phyloP scores from a whole-genome alignment of 2,797 vertebrate genomes.

The Chelmon rostratus region DNA sequence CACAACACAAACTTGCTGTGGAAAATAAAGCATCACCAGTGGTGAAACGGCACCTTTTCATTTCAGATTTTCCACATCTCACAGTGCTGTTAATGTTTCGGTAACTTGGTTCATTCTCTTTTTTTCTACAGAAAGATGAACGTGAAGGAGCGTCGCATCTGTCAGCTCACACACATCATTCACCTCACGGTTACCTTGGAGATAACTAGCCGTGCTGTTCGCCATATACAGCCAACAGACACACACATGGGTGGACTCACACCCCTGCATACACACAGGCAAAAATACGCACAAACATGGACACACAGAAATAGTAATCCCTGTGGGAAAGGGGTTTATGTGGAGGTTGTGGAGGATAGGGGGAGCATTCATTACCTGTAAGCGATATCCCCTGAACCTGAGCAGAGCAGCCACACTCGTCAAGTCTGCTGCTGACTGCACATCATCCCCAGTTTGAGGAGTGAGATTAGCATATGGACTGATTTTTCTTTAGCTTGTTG shows the following conservation, averaged over 20 bases:
- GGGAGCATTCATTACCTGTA: slow-evolving; percentile 65
- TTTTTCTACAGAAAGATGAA: not conserved
- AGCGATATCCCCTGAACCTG: slow-evolving; percentile 51
- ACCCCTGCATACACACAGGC: not conserved
- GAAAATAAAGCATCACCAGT: not conserved
- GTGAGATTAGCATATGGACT: not conserved
- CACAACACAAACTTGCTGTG: not conserved
- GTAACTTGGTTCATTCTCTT: not conserved
- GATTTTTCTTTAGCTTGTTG: not conserved
- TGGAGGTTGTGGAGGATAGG: slow-evolving; percentile 39
- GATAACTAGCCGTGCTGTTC: slow-evolving; percentile 27
- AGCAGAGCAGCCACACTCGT: slow-evolving; percentile 4
- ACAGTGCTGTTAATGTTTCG: not conserved
- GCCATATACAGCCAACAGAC: slow-evolving; percentile 1
- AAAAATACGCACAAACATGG: not conserved
- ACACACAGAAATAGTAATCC: slow-evolving; percentile 49
- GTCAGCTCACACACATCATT: slow-evolving; percentile 28
- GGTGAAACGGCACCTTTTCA: not conserved
- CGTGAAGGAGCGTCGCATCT: not conserved
- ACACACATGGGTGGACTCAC: slow-evolving; percentile 4
- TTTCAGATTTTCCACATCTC: not conserved
- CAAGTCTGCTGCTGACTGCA: slow-evolving; percentile 11
- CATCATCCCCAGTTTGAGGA: slow-evolving; percentile 1
- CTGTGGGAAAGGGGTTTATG: slow-evolving; percentile 62
- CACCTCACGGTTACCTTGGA: slow-evolving; percentile 25